These are phyloP conservation scores for Nasonovia ribisnigri DNA, from an alignment of 2,888 invertebrate species.

Conservation along the genomic window DNA sequence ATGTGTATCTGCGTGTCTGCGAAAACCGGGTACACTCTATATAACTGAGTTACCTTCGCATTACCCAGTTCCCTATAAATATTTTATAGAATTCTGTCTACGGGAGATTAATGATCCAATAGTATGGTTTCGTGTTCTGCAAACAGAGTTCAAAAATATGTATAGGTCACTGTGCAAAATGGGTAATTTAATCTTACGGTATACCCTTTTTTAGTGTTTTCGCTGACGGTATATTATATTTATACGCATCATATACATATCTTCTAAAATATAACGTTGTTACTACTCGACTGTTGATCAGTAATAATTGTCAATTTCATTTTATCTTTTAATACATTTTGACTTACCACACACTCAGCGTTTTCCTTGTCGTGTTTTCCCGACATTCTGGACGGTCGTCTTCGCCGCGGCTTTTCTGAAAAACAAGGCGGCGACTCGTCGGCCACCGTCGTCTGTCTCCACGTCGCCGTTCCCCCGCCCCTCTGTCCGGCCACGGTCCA, in stretches of 20 bases:
- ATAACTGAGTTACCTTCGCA: too few species aligned
- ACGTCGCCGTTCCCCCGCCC: constrained; percentile 8
- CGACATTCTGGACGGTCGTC: constrained; percentile 32
- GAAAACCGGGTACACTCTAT: too few species aligned
- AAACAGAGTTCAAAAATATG: too few species aligned
- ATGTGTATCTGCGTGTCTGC: too few species aligned
- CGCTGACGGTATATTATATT: neutral
- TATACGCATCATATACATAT: neutral
- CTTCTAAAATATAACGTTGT: neutral
- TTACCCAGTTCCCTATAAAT: too few species aligned
- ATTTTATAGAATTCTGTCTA: too few species aligned
- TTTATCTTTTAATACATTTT: neutral
- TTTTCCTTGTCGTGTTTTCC: constrained; percentile 53
- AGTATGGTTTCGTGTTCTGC: too few species aligned
- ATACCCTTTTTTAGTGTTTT: too few species aligned
- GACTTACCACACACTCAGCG: constrained; percentile 36
- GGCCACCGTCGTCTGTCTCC: constrained; percentile 44
- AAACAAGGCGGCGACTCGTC: constrained; percentile 42
- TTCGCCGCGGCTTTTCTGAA: constrained; percentile 40
- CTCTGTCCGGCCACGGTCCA: constrained; percentile 56
- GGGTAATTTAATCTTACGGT: too few species aligned
- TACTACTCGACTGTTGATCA: neutral
- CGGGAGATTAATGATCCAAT: too few species aligned
- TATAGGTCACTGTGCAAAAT: too few species aligned
- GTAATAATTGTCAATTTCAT: neutral